Conservation (phyloP, 2,888 invertebrate species). For the Leptinotarsa rubiginosa region DNA sequence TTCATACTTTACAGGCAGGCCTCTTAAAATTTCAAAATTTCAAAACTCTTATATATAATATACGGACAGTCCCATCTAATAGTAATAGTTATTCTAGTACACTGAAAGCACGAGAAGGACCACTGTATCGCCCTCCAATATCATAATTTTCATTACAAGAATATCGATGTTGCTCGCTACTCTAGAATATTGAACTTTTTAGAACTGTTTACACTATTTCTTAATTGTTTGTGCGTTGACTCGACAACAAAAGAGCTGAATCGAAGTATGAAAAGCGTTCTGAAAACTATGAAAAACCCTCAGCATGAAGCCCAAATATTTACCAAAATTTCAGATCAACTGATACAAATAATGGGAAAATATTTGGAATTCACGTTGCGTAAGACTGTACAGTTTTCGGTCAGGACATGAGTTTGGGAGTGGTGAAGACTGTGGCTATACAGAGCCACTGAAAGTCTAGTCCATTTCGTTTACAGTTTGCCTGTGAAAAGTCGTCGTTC, state of each 20-base stretch:
- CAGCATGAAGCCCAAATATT: neutral
- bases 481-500: too few relatives aligned
- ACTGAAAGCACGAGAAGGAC: conserved; percentile 66
- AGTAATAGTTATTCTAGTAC: conserved; percentile 65
- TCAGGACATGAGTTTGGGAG: neutral
- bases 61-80: conserved; percentile 68
- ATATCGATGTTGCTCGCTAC: conserved; percentile 66
- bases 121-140: conserved; percentile 57
- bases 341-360: neutral
- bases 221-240: conserved; percentile 65
- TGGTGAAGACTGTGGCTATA: neutral
- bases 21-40: conserved; percentile 68
- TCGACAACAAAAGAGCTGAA: conserved; percentile 51
- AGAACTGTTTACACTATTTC: conserved; percentile 60
- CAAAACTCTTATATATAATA: conserved; percentile 65
- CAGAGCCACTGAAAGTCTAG: neutral
- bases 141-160: conserved; percentile 60
- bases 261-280: conserved; percentile 38
- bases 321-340: neutral
- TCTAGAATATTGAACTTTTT: conserved; percentile 59
- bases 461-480: too few relatives aligned
- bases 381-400: neutral
- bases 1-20: conserved; percentile 67
- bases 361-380: conserved; percentile 8
- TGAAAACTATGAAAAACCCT: conserved; percentile 6